A percentile compares a stretch with the other conserved stretches of the same genome.
Conservation (phyloP, 2,888 invertebrate genomes). For the Tetragonula carbonaria region DNA sequence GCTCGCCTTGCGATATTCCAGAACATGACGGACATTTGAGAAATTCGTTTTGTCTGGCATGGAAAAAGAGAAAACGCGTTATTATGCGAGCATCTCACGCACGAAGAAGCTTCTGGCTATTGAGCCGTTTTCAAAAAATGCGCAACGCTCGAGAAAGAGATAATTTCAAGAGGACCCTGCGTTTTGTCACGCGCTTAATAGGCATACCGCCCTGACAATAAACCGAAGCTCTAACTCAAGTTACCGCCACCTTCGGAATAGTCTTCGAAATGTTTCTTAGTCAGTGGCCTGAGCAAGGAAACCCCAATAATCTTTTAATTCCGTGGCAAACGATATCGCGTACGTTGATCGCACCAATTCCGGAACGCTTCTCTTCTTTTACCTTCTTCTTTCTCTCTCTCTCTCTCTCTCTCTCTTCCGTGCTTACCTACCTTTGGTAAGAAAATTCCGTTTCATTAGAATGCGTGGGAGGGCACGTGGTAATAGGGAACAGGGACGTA, state of each 20-base stretch:
- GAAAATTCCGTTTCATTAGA: constrained; percentile 7
- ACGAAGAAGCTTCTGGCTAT: not conserved
- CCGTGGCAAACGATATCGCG: not conserved
- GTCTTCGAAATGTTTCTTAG: not conserved
- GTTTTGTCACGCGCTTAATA: not conserved
- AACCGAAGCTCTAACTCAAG: not conserved
- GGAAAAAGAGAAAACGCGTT: not conserved
- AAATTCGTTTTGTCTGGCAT: no score
- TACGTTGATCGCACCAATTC: not conserved
- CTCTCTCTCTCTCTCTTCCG: not conserved
- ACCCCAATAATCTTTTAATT: not conserved
- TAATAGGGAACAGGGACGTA: constrained; percentile 6
- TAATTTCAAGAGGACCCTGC: constrained; percentile 1
- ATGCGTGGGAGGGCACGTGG: constrained; percentile 21
- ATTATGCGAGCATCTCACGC: no score
- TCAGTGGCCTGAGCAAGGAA: not conserved
- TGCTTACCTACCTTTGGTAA: no score
- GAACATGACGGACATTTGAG: not conserved
- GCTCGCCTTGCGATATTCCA: not conserved
- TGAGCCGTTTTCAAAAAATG: not conserved
- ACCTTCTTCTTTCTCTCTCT: no score
- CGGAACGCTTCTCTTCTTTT: not conserved
- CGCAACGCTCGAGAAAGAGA: not conserved
- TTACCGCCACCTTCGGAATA: not conserved
- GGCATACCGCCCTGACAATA: not conserved